Evolutionary conservation across 2,888 invertebrate species (phyloP).

Genomic region (Chymomyza amoena): DNA sequence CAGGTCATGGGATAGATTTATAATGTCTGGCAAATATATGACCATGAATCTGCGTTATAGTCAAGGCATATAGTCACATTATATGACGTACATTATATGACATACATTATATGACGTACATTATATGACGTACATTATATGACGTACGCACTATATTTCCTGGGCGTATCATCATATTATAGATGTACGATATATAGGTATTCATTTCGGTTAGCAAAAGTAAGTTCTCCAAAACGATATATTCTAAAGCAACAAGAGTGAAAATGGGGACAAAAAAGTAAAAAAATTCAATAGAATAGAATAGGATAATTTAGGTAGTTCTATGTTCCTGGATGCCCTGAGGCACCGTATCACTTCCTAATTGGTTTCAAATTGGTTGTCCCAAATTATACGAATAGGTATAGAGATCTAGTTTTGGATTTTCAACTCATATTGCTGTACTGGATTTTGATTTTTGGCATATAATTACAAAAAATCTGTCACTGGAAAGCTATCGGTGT

Average conservation of each 20-base stretch:
- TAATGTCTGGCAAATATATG: neutral
- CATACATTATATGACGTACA: no score
- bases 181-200: slow-evolving; percentile 28
- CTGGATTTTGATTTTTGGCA: no score
- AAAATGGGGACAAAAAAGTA: slow-evolving; percentile 25
- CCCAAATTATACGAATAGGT: no score
- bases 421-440: no score
- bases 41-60: neutral
- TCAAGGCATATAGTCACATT: neutral
- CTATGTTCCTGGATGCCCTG: slow-evolving; percentile 2
- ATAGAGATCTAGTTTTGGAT: no score
- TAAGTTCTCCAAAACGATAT: slow-evolving; percentile 28
- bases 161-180: neutral
- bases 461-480: no score
- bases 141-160: neutral
- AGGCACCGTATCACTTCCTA: no score
- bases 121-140: no score
- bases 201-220: slow-evolving; percentile 15
- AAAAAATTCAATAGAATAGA: neutral
- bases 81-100: neutral
- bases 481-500: no score
- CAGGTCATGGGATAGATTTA: slow-evolving; percentile 25
- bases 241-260: slow-evolving; percentile 29
- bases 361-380: no score
- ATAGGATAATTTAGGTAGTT: slow-evolving; percentile 12